Evolutionary conservation across 1,140 invertebrate genomes (phyloP).

Genomic region (Lordiphosa stackelbergi): DNA sequence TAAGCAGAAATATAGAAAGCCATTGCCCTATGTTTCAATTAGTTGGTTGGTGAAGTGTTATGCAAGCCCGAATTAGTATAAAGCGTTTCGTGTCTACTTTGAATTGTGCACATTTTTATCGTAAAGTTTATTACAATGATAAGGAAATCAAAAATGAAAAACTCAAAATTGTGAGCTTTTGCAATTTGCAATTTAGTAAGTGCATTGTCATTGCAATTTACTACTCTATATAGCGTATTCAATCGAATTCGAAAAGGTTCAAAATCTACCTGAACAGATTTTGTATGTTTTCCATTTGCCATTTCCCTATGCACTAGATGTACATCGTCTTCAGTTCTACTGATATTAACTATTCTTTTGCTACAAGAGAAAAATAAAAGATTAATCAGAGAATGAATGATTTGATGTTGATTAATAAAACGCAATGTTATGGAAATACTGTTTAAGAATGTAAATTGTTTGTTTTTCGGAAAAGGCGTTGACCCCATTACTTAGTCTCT

Average conservation of each 20-base stretch:
- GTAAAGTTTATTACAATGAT: slow-evolving; percentile 23
- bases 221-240: slow-evolving; percentile 28
- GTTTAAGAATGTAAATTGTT: slow-evolving; percentile 16
- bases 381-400: slow-evolving; percentile 63
- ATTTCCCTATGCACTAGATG: slow-evolving; percentile 82
- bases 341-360: slow-evolving; percentile 85
- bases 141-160: slow-evolving; percentile 60
- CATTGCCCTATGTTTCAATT: slow-evolving; percentile 1
- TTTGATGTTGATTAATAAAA: slow-evolving; percentile 32
- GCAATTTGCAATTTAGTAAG: slow-evolving; percentile 49
- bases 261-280: slow-evolving; percentile 82
- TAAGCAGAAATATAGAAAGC: slow-evolving; percentile 11
- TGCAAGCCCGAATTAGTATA: neutral
- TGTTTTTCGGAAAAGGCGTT: slow-evolving; percentile 17
- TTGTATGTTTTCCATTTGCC: slow-evolving; percentile 82
- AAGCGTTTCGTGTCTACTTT: slow-evolving; percentile 8
- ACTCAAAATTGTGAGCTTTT: slow-evolving; percentile 51
- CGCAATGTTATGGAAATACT: slow-evolving; percentile 6
- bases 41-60: slow-evolving; percentile 16
- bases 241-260: slow-evolving; percentile 59
- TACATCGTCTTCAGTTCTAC: slow-evolving; percentile 85
- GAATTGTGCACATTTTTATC: slow-evolving; percentile 30
- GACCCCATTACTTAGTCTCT: slow-evolving; percentile 36
- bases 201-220: slow-evolving; percentile 37
- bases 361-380: slow-evolving; percentile 79